These are phyloP conservation scores for Rhinogobius similis DNA, from an alignment of 2,113 vertebrate species.

Conservation along the genomic window DNA sequence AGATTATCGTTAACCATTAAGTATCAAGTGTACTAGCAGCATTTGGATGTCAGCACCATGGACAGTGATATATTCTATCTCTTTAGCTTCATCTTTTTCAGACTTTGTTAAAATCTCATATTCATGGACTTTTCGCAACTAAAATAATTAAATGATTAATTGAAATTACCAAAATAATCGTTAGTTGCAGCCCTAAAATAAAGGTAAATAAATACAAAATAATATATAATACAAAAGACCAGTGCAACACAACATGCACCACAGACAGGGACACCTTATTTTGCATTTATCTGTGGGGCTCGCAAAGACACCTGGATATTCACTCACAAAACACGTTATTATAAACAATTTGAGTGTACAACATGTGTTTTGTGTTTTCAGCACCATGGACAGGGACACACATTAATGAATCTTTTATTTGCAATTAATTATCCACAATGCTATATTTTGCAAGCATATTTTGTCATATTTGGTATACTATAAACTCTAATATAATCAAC, in stretches of 20 bases:
- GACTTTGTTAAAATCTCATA: no score
- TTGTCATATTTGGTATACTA: no score
- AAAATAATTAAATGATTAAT: no score
- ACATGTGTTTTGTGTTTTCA: constrained; percentile 25
- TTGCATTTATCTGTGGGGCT: background rate
- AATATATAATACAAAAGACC: background rate
- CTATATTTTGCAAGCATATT: background rate
- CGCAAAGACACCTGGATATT: background rate
- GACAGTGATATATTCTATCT: no score
- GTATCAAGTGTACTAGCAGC: background rate
- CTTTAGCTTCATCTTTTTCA: no score
- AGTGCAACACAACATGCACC: constrained; percentile 19
- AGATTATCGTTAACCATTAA: background rate
- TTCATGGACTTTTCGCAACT: no score
- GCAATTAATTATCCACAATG: background rate
- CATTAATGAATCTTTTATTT: background rate
- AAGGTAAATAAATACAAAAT: no score
- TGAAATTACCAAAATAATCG: no score
- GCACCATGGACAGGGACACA: constrained; percentile 47
- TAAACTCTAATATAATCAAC: no score
- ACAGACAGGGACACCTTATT: constrained; percentile 29
- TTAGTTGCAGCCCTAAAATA: no score
- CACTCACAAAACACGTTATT: background rate
- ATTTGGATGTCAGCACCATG: no score
- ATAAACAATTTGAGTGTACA: no score